Conservation (phyloP, 2,797 vertebrate genomes). For the Phoeniculus purpureus region DNA sequence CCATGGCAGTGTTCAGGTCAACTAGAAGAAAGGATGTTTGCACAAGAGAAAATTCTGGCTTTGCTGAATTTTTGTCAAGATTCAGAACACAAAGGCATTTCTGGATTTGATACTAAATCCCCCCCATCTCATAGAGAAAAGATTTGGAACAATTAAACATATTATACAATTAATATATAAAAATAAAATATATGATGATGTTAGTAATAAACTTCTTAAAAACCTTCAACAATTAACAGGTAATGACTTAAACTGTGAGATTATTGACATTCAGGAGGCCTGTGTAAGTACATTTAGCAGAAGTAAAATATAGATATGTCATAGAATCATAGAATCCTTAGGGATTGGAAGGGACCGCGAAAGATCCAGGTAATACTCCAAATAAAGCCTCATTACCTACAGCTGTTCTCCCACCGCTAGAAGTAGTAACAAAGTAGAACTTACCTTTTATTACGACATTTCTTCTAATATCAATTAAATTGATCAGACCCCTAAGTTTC, state of each 20-base stretch:
- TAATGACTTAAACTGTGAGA: background rate
- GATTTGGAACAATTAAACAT: background rate
- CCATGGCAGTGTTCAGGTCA: accelerated
- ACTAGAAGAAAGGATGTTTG: background rate
- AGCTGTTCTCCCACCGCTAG: background rate
- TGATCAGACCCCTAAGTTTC: background rate
- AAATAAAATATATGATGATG: background rate
- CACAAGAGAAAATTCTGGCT: background rate
- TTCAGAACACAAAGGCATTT: background rate
- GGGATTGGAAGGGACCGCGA: too few relatives aligned
- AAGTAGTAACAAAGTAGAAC: background rate
- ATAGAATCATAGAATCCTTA: too few relatives aligned
- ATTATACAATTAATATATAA: background rate
- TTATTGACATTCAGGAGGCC: background rate
- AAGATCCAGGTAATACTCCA: background rate
- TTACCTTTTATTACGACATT: background rate
- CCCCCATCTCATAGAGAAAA: background rate
- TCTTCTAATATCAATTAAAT: background rate
- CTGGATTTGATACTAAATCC: background rate
- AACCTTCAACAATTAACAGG: background rate
- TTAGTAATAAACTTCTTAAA: background rate
- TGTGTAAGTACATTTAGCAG: background rate
- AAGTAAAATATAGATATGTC: background rate
- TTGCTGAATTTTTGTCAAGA: background rate
- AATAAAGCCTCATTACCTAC: background rate